phyloP scores from a whole-genome alignment of 2,888 invertebrate species.

The Reticulitermes lucifugus region DNA sequence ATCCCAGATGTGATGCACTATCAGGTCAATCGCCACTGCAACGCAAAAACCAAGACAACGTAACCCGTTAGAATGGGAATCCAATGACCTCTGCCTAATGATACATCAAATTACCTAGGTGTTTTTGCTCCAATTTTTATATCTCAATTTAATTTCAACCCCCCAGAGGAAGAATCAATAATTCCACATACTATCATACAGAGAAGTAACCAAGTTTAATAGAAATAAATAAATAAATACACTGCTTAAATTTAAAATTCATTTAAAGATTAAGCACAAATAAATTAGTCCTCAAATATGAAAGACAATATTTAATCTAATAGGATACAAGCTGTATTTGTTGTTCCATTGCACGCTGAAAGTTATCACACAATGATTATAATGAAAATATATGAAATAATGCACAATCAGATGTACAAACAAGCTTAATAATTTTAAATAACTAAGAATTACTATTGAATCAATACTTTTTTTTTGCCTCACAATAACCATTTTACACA shows the following conservation, averaged over 20 bases:
- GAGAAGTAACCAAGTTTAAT: background rate
- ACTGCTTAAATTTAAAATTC: background rate
- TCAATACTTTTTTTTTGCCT: no score
- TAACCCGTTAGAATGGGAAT: slow-evolving; percentile 28
- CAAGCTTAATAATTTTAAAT: no score
- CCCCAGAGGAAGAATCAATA: background rate
- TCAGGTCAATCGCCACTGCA: slow-evolving; percentile 99
- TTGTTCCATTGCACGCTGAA: no score
- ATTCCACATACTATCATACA: background rate
- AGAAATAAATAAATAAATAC: background rate
- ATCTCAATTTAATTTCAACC: background rate
- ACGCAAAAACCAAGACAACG: slow-evolving; percentile 67
- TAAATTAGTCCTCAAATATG: no score
- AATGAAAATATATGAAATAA: no score
- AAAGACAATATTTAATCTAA: no score
- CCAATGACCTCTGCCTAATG: background rate
- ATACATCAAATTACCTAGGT: no score
- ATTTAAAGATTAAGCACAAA: background rate
- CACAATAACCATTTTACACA: no score
- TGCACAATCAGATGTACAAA: no score
- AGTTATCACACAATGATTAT: no score
- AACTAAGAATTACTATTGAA: no score
- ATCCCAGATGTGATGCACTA: slow-evolving; percentile 99
- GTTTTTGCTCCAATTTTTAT: background rate
- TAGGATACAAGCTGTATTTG: no score